Base-by-base conservation (phyloP, 1,140 invertebrate species). In the Varroa destructor region DNA sequence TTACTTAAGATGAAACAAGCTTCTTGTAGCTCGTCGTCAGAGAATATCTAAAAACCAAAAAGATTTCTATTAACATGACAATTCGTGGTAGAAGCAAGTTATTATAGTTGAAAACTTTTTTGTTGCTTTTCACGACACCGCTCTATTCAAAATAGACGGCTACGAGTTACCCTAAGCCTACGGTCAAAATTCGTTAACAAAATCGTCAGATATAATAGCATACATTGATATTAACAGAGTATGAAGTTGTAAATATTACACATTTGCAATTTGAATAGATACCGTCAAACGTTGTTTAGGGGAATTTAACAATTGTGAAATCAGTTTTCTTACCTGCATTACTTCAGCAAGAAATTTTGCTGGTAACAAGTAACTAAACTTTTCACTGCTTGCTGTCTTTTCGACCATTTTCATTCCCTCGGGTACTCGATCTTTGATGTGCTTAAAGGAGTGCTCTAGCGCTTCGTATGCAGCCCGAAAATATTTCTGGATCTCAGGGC, bases 1-100 rank as follows among this genome's bases (percentile, higher is more conserved):
- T 67, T 67, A 2, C 61, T 12, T 12, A 67, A 37, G 5, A 36
- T 37, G 12, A 40, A 46, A 40, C 61, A 67, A 67, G 61, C 1
- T 67, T 67, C 12, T 2, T 46, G 61, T 5, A 67, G 61, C 46
- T 67, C 61, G 61, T 67, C 61, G 61, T 67, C 61, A 40, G 61
- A 40, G 37, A 67, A 67, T 40, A 40, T 67, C 61, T 67, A 37
- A 2, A 37, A 37, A 67, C 12, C 10, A 12, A 14, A 12, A 14
- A 14, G 5, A 37, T 25, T 25, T 25, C 25, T 25, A 25, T 25
- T 25, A 25, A 25, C 25, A 25, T 25, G 25, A 25, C 25, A 25
- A 25, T 25, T 25, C 25, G 25, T 25, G 25, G 25, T 25, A 25
- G 25, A 25, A 25, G 25, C 25, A 25, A 25, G 25, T 25, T 25